A percentile compares a stretch with the other conserved stretches of the same genome.
These are phyloP conservation scores for Montipora cactus DNA, from an alignment of 64 coral and sea anemone species.

Conservation along the genomic window DNA sequence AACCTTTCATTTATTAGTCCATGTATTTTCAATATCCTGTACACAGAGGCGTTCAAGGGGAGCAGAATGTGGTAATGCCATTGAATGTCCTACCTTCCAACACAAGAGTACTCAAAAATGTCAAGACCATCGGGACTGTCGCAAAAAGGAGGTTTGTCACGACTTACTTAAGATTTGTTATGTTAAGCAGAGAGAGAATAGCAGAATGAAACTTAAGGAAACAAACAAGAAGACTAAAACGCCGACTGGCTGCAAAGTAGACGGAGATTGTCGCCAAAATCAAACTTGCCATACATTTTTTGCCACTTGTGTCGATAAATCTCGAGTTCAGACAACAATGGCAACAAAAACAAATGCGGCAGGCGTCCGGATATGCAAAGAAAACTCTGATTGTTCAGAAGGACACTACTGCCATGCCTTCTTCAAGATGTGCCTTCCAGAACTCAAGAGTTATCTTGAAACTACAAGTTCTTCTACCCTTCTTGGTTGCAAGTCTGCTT, in stretches of 20 bases:
- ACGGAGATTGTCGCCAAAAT: constrained; percentile 9
- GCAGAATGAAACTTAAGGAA: constrained; percentile 2
- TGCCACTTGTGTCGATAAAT: constrained; percentile 20
- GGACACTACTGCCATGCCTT: constrained; percentile 41
- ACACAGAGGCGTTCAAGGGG: neutral
- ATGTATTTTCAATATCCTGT: neutral
- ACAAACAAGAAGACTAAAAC: neutral
- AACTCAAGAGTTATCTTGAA: constrained; percentile 10
- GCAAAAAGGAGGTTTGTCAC: neutral
- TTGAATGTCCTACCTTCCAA: neutral
- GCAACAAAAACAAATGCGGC: neutral
- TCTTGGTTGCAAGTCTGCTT: neutral
- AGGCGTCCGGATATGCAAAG: neutral
- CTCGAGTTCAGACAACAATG: neutral
- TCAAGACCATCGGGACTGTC: constrained; percentile 1
- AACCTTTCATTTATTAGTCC: neutral
- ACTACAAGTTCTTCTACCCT: constrained; percentile 16
- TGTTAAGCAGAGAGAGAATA: neutral
- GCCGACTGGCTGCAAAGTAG: neutral
- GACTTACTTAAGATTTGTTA: constrained; percentile 21
- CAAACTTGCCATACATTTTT: constrained; percentile 43
- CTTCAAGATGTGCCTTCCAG: constrained; percentile 44
- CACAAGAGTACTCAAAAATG: neutral
- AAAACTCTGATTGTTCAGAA: neutral
- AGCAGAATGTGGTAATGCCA: neutral